Percentiles rank a stretch among this genome's conserved stretches.
phyloP scores from a whole-genome alignment of 2,888 invertebrate species.

The Nomada goodeniana region DNA sequence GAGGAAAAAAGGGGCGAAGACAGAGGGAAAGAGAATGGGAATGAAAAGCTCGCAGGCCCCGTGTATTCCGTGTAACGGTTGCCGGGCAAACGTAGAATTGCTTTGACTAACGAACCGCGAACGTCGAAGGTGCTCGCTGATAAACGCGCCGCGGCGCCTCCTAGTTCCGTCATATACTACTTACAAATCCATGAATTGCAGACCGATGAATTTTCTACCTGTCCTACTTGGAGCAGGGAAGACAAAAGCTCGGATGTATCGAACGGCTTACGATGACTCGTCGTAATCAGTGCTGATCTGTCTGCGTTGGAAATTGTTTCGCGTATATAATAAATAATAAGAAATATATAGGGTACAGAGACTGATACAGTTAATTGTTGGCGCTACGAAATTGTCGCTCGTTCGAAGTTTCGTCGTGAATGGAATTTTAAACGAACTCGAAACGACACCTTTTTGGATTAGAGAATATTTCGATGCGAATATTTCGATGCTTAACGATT shows the following conservation, averaged over 20 bases:
- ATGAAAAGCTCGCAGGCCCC: constrained; percentile 27
- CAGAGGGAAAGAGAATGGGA: constrained; percentile 29
- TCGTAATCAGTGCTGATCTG: not conserved
- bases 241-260: not conserved
- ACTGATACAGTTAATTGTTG: too few relatives aligned
- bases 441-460: too few relatives aligned
- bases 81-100: constrained; percentile 52
- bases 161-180: constrained; percentile 52
- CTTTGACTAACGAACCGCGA: constrained; percentile 74
- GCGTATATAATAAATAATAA: too few relatives aligned
- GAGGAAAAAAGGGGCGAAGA: constrained; percentile 7
- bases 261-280: not conserved
- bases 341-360: too few relatives aligned
- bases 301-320: too few relatives aligned
- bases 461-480: too few relatives aligned
- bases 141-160: constrained; percentile 42
- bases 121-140: constrained; percentile 50
- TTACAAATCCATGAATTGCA: constrained; percentile 30
- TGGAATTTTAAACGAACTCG: not conserved
- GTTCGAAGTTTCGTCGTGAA: not conserved
- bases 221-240: not conserved
- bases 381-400: too few relatives aligned
- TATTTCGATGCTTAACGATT: too few relatives aligned
- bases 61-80: constrained; percentile 67
- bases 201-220: constrained; percentile 37